Evolutionary conservation across 2,888 invertebrate species (phyloP), one percentile per base, ranked within the genome.

Genomic region (Steinernema hermaphroditum): DNA sequence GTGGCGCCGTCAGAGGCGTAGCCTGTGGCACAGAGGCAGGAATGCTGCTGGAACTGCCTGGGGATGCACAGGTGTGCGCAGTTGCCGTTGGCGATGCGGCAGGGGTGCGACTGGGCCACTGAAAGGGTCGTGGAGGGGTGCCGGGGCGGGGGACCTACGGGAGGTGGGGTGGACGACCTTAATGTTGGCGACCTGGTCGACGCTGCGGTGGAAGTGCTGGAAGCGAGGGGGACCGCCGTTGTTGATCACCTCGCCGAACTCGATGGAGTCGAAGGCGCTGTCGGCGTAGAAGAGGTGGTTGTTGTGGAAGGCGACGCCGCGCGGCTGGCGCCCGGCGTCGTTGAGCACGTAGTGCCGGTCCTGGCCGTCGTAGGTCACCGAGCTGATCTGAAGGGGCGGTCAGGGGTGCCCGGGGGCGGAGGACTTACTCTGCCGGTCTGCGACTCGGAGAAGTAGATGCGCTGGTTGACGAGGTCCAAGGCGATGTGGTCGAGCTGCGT

Each of bases 11-110:
- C 76, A 43, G 78, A 71, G 0, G 77, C 76, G 71, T 81, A 84
- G 0, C 96, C 97, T 62, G 94, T 91, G 37, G 94, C 93, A 85
- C 98, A 98, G 1, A 92, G 91, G 86, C 98, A 98, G 0, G 91
- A 91, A 49, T 92, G 89, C 0, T 92, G 91, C 0, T 91, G 91
- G 0, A 91, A 91, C n/a, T 91, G 91, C 8, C 91, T 90, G 0
- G 96, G 96, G 24, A 98, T 90, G 87, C 98, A 98, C 41, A 98
- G 90, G 81, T 98, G 97, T 76, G 92, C 92, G 88, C 98, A 98
- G 0, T 92, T 93, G 0, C 96, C 97, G 84, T 96, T 96, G 80
- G 91, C 92, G 37, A 89, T 90, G 54, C 92, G 89, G 87, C 96
- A 95, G 0, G 94, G 94, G 88, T 96, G 95, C 22, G 69, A 73